A percentile compares a stretch with the other conserved stretches of the same genome.
These are phyloP conservation scores for Ophion costatus DNA, from an alignment of 2,888 invertebrate species.

Conservation along the genomic window DNA sequence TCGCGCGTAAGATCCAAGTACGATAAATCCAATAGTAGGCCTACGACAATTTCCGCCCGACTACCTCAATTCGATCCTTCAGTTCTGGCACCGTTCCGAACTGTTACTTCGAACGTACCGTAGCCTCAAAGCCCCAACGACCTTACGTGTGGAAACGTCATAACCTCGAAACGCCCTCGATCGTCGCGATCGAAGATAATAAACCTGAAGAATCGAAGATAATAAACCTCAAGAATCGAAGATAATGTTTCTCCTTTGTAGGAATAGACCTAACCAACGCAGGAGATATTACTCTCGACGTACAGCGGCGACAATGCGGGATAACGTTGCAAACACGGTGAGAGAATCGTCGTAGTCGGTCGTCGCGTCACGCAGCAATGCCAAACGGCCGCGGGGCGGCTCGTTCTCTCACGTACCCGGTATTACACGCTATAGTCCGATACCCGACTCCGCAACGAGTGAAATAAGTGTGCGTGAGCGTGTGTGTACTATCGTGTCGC, in stretches of 20 bases:
- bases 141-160: background rate
- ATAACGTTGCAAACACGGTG: slow-evolving; percentile 27
- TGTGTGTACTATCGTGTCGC: slow-evolving; percentile 16
- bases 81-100: background rate
- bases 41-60: too few species aligned
- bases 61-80: background rate
- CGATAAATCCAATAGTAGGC: too few species aligned
- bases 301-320: background rate
- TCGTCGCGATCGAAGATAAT: background rate
- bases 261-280: background rate
- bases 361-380: slow-evolving; percentile 61
- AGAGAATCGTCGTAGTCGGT: slow-evolving; percentile 49
- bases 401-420: slow-evolving; percentile 62
- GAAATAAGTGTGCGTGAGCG: slow-evolving; percentile 9
- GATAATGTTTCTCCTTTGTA: background rate
- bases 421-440: slow-evolving; percentile 53
- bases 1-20: too few species aligned
- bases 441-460: slow-evolving; percentile 32
- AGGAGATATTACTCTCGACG: slow-evolving; percentile 3
- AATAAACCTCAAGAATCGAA: background rate
- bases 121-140: background rate
- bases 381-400: slow-evolving; percentile 43
- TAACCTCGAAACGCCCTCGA: background rate
- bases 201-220: background rate
- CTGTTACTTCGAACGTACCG: background rate